Conservation (phyloP, 64 coral and sea anemone genomes). For the Actinia equina region DNA sequence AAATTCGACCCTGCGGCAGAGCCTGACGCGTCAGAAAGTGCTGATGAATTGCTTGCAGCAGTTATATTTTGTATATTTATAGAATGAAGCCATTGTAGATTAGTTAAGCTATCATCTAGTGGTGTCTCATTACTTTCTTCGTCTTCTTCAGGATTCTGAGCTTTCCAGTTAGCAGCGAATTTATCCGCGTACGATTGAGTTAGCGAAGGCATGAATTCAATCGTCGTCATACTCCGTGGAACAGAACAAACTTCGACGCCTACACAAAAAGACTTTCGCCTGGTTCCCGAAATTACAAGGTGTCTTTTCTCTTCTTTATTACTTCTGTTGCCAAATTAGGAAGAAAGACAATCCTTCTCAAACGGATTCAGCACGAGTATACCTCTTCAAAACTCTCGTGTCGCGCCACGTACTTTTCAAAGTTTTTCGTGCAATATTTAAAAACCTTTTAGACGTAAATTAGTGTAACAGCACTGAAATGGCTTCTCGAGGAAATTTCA, state of each 20-base stretch:
- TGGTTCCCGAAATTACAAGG: neutral
- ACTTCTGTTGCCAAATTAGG: neutral
- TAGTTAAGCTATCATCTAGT: constrained; percentile 94
- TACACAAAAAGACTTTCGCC: too few relatives aligned
- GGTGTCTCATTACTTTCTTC: constrained; percentile 60
- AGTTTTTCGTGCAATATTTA: constrained; percentile 19
- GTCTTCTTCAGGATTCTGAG: constrained; percentile 70
- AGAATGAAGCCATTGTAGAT: constrained; percentile 91
- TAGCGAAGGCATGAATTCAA: constrained; percentile 60
- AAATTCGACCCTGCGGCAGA: constrained; percentile 35
- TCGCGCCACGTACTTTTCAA: neutral
- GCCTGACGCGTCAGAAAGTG: constrained; percentile 33
- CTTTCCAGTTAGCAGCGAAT: constrained; percentile 97
- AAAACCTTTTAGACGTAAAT: constrained; percentile 72
- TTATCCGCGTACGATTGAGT: constrained; percentile 92
- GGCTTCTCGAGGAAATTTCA: constrained; percentile 30
- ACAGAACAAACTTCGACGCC: neutral
- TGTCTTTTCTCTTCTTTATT: neutral
- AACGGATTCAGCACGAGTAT: neutral
- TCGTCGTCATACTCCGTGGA: constrained; percentile 50
- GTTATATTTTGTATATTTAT: constrained; percentile 94
- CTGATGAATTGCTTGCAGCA: constrained; percentile 16
- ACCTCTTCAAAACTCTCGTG: constrained; percentile 3
- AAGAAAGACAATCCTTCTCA: neutral
- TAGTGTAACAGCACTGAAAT: constrained; percentile 33